Evolutionary conservation across 2,888 invertebrate genomes (phyloP).

Genomic region (Tetranychus truncatus): DNA sequence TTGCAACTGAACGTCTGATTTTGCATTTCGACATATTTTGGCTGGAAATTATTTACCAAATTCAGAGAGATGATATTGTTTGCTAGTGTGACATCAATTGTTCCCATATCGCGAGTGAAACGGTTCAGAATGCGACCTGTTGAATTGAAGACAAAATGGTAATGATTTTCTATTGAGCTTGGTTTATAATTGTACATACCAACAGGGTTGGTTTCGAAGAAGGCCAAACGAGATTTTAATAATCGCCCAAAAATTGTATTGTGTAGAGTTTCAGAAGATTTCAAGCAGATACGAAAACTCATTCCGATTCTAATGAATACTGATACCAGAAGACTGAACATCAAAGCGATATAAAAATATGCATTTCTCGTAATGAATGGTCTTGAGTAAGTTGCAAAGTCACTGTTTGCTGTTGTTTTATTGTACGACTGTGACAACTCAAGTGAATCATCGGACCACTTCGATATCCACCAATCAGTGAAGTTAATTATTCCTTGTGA

Average conservation of each 20-base stretch:
- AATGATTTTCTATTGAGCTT: background rate
- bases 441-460: background rate
- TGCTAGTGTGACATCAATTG: constrained; percentile 4
- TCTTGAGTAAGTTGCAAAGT: background rate
- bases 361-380: background rate
- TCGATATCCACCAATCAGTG: background rate
- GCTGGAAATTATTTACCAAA: background rate
- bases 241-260: constrained; percentile 31
- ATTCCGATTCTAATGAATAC: background rate
- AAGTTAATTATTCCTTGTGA: background rate
- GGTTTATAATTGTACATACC: constrained; percentile 28
- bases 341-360: background rate
- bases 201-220: constrained; percentile 38
- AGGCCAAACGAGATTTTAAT: constrained; percentile 30
- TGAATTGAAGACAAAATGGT: background rate
- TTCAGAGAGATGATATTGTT: background rate
- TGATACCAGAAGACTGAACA: background rate
- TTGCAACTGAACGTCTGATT: too few relatives aligned
- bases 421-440: background rate
- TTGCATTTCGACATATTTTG: too few relatives aligned
- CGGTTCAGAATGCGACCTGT: constrained; percentile 20
- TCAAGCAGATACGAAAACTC: constrained; percentile 24
- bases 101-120: constrained; percentile 9
- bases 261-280: constrained; percentile 26
- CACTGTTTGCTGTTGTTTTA: background rate